These are phyloP conservation scores for Momotus momota DNA, from an alignment of 2,797 vertebrate genomes.

Conservation along the genomic window DNA sequence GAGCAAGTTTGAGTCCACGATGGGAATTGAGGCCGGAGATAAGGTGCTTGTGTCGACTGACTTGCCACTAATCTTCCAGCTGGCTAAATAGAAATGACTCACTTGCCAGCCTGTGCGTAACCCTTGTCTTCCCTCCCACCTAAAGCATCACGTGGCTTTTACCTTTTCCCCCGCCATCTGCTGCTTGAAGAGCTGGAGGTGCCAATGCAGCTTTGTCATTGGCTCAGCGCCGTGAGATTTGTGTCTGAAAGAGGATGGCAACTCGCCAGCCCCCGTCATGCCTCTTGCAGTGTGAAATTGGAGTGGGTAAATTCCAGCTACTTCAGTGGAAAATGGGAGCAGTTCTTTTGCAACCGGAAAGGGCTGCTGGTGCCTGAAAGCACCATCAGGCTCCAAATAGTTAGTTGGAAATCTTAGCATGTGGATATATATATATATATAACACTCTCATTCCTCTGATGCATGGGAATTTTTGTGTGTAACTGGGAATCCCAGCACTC, in stretches of 20 bases:
- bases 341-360: neutral
- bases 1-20: neutral
- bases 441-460: accelerated
- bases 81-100: neutral
- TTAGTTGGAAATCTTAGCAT: neutral
- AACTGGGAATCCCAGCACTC: neutral
- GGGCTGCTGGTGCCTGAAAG: neutral
- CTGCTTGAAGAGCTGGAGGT: neutral
- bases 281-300: neutral
- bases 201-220: neutral
- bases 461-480: neutral
- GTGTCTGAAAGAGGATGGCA: neutral
- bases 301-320: neutral
- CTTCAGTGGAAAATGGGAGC: neutral
- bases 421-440: accelerated
- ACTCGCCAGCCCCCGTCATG: neutral
- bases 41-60: neutral
- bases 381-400: neutral
- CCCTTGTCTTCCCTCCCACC: neutral
- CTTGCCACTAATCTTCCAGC: neutral
- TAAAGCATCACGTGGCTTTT: neutral
- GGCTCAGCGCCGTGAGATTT: neutral
- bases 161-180: neutral
- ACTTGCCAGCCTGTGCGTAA: neutral
- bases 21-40: neutral